These are phyloP conservation scores for Diabrotica virgifera DNA, from an alignment of 1,140 invertebrate species.

Conservation along the genomic window DNA sequence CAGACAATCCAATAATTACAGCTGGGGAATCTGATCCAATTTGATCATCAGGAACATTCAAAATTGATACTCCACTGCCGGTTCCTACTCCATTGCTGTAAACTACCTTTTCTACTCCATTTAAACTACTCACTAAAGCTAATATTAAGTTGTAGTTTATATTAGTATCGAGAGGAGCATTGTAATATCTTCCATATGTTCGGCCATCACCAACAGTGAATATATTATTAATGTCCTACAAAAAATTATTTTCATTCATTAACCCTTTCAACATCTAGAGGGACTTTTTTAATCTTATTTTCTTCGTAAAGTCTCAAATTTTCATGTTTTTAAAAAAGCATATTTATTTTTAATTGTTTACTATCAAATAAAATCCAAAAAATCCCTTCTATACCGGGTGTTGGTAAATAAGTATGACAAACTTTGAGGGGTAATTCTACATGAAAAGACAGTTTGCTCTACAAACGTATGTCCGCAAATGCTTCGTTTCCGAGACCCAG, in stretches of 20 bases:
- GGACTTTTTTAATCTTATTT: no score
- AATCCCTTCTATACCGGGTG: no score
- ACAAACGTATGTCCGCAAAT: no score
- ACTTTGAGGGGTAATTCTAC: no score
- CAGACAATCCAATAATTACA: conserved; percentile 53
- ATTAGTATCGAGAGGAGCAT: conserved; percentile 68
- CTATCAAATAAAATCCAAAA: no score
- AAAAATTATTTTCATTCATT: conserved; percentile 9
- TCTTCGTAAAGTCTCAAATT: no score
- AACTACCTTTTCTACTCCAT: conserved; percentile 60
- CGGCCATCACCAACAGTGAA: conserved; percentile 77
- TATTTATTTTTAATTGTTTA: no score
- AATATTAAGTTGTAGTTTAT: conserved; percentile 68
- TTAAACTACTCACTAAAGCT: conserved; percentile 67
- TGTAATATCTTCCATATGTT: conserved; percentile 73
- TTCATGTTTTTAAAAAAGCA: no score
- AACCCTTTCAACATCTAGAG: no score
- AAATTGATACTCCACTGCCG: conserved; percentile 27
- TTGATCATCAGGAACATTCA: conserved; percentile 25
- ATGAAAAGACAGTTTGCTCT: no score
- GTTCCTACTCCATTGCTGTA: conserved; percentile 60
- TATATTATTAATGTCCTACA: conserved; percentile 53
- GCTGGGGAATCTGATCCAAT: conserved; percentile 37
- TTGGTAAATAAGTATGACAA: no score
- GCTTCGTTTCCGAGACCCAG: no score